Base-by-base conservation (phyloP, 2,888 invertebrate species). In the Nysson spinosus region DNA sequence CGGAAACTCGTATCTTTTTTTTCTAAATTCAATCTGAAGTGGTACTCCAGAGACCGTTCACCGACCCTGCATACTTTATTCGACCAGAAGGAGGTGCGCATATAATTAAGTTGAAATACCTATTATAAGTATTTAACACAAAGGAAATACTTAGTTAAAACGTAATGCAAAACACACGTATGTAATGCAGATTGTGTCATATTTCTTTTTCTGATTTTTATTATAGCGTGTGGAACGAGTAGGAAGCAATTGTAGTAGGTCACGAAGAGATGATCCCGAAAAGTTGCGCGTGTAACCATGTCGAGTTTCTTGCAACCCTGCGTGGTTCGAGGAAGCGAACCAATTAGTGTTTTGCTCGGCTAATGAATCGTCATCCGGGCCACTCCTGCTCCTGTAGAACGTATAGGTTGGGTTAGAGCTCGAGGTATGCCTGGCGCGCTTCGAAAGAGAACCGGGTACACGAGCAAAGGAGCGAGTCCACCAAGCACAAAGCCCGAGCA, bases 281-380 rank as follows among this genome's bases (percentile, higher is more conserved):
- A 72, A 63, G 56, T 62, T 43, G 40, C 44, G 14, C 37, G 50
- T 37, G 67, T 64, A 51, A 56, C 54, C 43, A 50, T 55, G 44
- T 28, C 58, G 58, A 26, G 55, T 57, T 75, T 73, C 77, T 73
- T 69, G 50, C 49, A 11, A 42, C 7, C 20, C 49, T 24, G 44
- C 62, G 46, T 39, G 64, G 56, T 78, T 80, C 79, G 72, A 56
- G 64, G 76, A 80, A 77, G 74, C 77, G 73, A 74, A 82, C 81
- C 82, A 81, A 81, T 81, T 81, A 81, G 80, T 79, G 82, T 80
- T 81, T 80, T 78, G 80, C 75, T 67, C 65, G 75, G 73, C 70
- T 79, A 81, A 81, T 79, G 79, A 81, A 80, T 81, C 75, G 80
- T 75, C 72, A 69, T 75, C 62, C 66, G 63, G 61, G 50, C 61